These are phyloP conservation scores for Trichogramma dendrolimi DNA, from an alignment of 2,888 invertebrate species.

Conservation along the genomic window DNA sequence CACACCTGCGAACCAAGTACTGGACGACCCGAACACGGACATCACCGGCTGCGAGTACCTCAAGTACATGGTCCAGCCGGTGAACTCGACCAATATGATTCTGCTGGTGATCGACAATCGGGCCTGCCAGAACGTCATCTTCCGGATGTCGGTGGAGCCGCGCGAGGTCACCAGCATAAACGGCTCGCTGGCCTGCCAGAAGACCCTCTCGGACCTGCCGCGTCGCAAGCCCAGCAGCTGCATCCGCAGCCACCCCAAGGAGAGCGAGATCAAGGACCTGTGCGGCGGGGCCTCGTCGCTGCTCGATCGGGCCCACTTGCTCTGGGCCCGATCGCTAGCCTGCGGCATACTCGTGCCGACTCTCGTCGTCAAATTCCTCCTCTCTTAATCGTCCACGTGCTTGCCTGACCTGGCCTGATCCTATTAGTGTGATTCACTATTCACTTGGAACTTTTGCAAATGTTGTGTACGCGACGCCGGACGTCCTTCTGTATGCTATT, in stretches of 20 bases:
- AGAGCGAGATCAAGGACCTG: conserved; percentile 55
- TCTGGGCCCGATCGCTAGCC: conserved; percentile 25
- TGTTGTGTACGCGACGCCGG: too few relatives aligned
- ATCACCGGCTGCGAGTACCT: conserved; percentile 22
- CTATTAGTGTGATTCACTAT: not conserved
- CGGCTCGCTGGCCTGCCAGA: conserved; percentile 62
- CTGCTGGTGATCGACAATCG: conserved; percentile 68
- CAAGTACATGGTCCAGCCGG: conserved; percentile 66
- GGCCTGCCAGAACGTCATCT: conserved; percentile 57
- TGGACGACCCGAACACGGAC: conserved; percentile 37
- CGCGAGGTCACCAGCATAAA: conserved; percentile 57
- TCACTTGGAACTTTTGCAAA: too few relatives aligned
- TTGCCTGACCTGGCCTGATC: not conserved
- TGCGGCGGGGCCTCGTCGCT: conserved; percentile 41
- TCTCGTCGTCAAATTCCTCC: not conserved
- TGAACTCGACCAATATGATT: conserved; percentile 74
- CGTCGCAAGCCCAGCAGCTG: conserved; percentile 70
- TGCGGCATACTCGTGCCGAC: conserved; percentile 25
- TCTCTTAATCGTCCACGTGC: not conserved
- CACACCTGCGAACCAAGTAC: conserved; percentile 33
- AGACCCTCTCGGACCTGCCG: conserved; percentile 60
- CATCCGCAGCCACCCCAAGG: conserved; percentile 72
- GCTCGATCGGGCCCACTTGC: conserved; percentile 6
- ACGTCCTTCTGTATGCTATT: too few relatives aligned
- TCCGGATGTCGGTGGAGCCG: conserved; percentile 51